phyloP scores from a whole-genome alignment of 1,140 invertebrate genomes.

The Ceratitis capitata region DNA sequence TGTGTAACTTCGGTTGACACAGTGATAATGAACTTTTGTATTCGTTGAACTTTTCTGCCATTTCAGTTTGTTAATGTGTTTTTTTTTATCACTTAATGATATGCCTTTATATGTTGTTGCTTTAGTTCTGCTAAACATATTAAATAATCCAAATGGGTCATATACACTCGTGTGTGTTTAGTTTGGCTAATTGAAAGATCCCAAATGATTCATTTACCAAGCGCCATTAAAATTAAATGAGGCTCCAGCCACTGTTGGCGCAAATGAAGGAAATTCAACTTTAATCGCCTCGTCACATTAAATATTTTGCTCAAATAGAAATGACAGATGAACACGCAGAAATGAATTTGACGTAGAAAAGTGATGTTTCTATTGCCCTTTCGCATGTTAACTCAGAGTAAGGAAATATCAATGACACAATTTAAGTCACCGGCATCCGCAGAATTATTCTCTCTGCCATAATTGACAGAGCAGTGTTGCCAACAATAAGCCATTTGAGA shows the following conservation, averaged over 20 bases:
- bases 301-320: too few species aligned
- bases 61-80: not conserved
- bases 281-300: not conserved
- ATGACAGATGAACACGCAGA: too few species aligned
- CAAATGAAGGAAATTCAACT: not conserved
- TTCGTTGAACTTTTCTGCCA: not conserved
- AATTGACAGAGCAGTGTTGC: too few species aligned
- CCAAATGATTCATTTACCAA: not conserved
- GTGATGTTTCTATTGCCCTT: too few species aligned
- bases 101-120: not conserved
- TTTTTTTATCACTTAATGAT: not conserved
- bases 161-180: not conserved
- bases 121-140: not conserved
- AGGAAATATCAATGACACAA: too few species aligned
- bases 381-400: too few species aligned
- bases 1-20: constrained; percentile 8
- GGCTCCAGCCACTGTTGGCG: not conserved
- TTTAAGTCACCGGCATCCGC: too few species aligned
- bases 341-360: too few species aligned
- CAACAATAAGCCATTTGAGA: too few species aligned
- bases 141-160: not conserved
- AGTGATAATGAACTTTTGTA: constrained; percentile 42
- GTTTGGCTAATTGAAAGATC: not conserved
- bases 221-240: not conserved
- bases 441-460: too few species aligned